These are phyloP conservation scores for Lycodopsis pacificus DNA, from an alignment of 2,797 vertebrate species.

Conservation along the genomic window DNA sequence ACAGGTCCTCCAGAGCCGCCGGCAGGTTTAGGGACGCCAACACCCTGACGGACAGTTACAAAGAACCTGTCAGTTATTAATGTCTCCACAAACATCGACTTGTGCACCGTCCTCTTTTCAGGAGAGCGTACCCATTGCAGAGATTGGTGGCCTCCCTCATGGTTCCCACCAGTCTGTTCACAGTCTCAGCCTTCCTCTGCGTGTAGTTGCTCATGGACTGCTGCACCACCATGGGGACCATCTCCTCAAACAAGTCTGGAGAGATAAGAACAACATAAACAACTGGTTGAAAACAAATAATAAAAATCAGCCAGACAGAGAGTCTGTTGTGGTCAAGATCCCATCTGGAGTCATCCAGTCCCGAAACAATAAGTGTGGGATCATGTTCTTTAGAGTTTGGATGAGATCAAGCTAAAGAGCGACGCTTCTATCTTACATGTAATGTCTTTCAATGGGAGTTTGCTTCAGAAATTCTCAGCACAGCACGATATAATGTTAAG, in stretches of 20 bases:
- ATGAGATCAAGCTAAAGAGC: neutral
- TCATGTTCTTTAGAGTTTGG: neutral
- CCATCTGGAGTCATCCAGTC: neutral
- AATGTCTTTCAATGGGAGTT: neutral
- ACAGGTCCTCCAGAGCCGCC: conserved; percentile 96
- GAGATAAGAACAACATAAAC: conserved; percentile 1
- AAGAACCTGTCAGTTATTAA: conserved; percentile 10
- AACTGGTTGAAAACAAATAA: neutral
- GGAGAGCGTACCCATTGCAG: conserved; percentile 90
- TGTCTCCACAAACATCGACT: neutral
- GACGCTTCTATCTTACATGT: neutral
- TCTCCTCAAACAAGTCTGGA: conserved; percentile 98
- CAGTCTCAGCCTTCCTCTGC: conserved; percentile 93
- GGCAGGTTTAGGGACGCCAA: conserved; percentile 97
- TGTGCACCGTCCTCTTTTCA: neutral
- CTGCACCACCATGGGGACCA: conserved; percentile 97
- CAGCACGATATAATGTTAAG: neutral
- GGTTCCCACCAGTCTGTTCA: conserved; percentile 93
- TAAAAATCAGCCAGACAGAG: neutral
- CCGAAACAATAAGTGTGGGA: neutral
- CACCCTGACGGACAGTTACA: conserved; percentile 82
- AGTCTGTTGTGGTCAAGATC: neutral
- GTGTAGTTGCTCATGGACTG: conserved; percentile 90
- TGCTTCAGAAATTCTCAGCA: neutral
- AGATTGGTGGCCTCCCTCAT: conserved; percentile 98